Base-by-base conservation (phyloP, 1,140 invertebrate genomes). In the Ostrea denselamellosa region DNA sequence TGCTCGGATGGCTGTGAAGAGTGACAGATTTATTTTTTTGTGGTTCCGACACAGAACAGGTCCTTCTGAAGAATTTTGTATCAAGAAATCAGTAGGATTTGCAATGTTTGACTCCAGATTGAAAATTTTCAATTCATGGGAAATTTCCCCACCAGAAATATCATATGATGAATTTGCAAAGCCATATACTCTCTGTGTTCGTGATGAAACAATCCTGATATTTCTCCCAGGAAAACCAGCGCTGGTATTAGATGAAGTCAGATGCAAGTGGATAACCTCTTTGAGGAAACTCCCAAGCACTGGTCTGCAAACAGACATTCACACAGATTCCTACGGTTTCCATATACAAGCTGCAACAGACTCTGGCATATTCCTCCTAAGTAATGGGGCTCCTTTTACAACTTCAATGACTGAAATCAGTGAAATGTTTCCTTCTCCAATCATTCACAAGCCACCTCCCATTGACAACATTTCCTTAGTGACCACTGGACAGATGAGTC, bases 51-150 rank as follows among this genome's bases (percentile, higher is more conserved):
- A 94, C 87, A 88, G 94, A 51, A 94, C 92, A 77, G 94, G 94
- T 51, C 93, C 93, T 34, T 94, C 93, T 34, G 94, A 94, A 89
- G 94, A 94, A 82, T 94, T 93, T 87, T 93, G 92, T 81, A 93
- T 94, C 22, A 94, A 94, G 82, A 94, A 94, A 89, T 92, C 93
- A 44, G 92, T 94, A 8, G 92, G 93, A n/a, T 94, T 94, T 92
- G 92, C 91, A n/a, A 92, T 93, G 88, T 94, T 94, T 91, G 93
- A 94, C 90, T 90, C 92, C 10, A 93, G 92, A 87, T 92, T 90
- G 34, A 93, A 93, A 87, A 90, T 92, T 7, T 94, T 94, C 86
- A 91, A 90, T 83, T 91, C 92, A 8, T 91, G 90, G 89, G 93
- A 93, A 53, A 89, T 94, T 81, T 89, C 91, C 9, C 89, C 94